Evolutionary conservation across 1,140 invertebrate species (phyloP).

Genomic region (Aphelenchoides fujianensis): DNA sequence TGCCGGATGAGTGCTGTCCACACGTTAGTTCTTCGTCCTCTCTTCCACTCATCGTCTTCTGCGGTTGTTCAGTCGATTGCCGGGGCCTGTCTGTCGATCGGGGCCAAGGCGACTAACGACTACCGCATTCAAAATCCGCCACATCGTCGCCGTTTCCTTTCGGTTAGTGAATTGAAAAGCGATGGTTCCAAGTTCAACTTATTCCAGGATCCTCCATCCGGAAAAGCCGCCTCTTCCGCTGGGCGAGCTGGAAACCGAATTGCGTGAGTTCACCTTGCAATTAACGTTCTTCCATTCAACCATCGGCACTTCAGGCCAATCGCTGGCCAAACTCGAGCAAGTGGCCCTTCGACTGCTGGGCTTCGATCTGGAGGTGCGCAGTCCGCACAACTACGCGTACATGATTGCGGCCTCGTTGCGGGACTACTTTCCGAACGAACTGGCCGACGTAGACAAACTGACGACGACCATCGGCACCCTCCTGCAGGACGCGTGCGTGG

Average conservation of each 20-base stretch:
- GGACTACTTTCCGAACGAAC: neutral
- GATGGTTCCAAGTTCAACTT: neutral
- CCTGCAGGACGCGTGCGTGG: neutral
- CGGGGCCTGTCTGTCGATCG: constrained; percentile 9
- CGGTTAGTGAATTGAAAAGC: constrained; percentile 6
- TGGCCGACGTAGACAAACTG: neutral
- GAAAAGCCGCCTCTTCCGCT: constrained; percentile 9
- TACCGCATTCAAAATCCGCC: neutral
- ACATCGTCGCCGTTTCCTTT: constrained; percentile 10
- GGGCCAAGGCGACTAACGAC: constrained; percentile 7
- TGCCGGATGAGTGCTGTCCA: constrained; percentile 11
- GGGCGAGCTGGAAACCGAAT: constrained; percentile 1
- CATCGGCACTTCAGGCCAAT: too few relatives aligned
- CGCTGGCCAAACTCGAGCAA: constrained; percentile 2
- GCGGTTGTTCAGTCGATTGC: neutral
- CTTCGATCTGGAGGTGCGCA: constrained; percentile 6
- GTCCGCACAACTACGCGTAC: constrained; percentile 5
- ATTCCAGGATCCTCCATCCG: constrained; percentile 20
- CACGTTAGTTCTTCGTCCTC: too few relatives aligned
- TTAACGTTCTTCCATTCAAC: too few relatives aligned
- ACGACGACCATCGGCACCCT: neutral
- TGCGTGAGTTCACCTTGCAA: too few relatives aligned
- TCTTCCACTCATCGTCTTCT: too few relatives aligned
- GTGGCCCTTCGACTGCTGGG: neutral
- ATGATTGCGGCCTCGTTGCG: neutral